Conservation (phyloP, 1,140 invertebrate genomes). For the Argopecten irradians region DNA sequence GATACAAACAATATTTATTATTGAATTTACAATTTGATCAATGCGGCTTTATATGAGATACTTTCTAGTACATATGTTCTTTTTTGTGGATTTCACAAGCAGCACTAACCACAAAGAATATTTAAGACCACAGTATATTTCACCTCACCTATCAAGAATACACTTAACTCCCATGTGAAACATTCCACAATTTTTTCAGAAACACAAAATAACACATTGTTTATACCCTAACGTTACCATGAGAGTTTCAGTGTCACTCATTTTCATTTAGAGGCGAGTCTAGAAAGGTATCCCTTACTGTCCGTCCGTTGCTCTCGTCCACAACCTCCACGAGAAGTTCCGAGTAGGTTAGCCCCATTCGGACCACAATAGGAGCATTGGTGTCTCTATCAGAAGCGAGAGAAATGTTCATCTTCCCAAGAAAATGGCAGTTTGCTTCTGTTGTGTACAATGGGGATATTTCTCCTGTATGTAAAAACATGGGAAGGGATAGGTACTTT, state of each 20-base stretch:
- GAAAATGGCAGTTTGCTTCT: slow-evolving; percentile 43
- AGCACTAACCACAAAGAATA: too few species aligned
- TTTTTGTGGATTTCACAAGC: too few species aligned
- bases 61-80: too few species aligned
- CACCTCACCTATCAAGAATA: too few species aligned
- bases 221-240: too few species aligned
- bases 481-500: slow-evolving; percentile 41
- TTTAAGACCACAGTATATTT: too few species aligned
- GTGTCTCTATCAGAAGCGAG: slow-evolving; percentile 41
- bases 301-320: slow-evolving; percentile 46
- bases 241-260: not conserved
- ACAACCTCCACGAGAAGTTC: slow-evolving; percentile 50
- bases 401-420: slow-evolving; percentile 48
- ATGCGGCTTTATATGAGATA: not conserved
- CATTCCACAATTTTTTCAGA: not conserved
- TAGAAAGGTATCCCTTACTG: slow-evolving; percentile 46
- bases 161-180: not conserved
- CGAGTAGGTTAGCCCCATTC: slow-evolving; percentile 47
- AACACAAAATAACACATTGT: not conserved
- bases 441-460: slow-evolving; percentile 44
- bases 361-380: slow-evolving; percentile 38
- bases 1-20: not conserved
- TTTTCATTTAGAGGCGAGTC: slow-evolving; percentile 37
- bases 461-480: slow-evolving; percentile 42
- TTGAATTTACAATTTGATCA: not conserved